Conservation (phyloP, 2,113 vertebrate genomes). For the Lepus europaeus region DNA sequence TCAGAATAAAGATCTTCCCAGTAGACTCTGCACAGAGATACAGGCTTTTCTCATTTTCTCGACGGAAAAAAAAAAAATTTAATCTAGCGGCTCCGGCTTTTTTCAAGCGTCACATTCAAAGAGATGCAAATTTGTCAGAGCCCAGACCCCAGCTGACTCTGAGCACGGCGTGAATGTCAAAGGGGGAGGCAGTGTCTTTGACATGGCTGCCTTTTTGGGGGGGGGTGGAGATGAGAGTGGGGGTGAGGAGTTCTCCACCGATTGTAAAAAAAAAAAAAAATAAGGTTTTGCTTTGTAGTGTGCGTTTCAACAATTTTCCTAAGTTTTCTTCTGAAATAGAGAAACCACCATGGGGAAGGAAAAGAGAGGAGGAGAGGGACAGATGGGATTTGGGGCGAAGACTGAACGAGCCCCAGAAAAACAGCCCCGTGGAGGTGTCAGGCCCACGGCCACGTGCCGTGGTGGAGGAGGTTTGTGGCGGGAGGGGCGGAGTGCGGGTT, state of each 20-base stretch:
- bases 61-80: slow-evolving; percentile 97
- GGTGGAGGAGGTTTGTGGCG: accelerated
- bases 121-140: slow-evolving; percentile 98
- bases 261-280: slow-evolving; percentile 87
- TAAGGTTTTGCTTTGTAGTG: slow-evolving; percentile 89
- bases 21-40: slow-evolving; percentile 97
- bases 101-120: slow-evolving; percentile 97
- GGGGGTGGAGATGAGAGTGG: background rate
- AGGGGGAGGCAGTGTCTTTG: slow-evolving; percentile 93
- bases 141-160: slow-evolving; percentile 94
- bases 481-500: accelerated
- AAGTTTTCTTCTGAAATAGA: slow-evolving; percentile 92
- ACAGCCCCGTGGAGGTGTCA: slow-evolving; percentile 73
- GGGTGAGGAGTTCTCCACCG: slow-evolving; percentile 82
- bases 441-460: slow-evolving; percentile 42
- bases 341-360: slow-evolving; percentile 88
- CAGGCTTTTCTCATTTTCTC: slow-evolving; percentile 99
- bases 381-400: slow-evolving; percentile 70
- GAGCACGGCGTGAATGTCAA: slow-evolving; percentile 95
- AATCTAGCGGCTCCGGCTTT: slow-evolving; percentile 95
- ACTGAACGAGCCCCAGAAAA: slow-evolving; percentile 77
- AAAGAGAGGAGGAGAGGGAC: slow-evolving; percentile 83
- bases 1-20: slow-evolving; percentile 99
- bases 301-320: slow-evolving; percentile 91
- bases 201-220: slow-evolving; percentile 92